Percentiles rank a stretch among this genome's conserved stretches.
Evolutionary conservation across 2,797 vertebrate species (phyloP).

Genomic region (Lycodopsis pacificus): DNA sequence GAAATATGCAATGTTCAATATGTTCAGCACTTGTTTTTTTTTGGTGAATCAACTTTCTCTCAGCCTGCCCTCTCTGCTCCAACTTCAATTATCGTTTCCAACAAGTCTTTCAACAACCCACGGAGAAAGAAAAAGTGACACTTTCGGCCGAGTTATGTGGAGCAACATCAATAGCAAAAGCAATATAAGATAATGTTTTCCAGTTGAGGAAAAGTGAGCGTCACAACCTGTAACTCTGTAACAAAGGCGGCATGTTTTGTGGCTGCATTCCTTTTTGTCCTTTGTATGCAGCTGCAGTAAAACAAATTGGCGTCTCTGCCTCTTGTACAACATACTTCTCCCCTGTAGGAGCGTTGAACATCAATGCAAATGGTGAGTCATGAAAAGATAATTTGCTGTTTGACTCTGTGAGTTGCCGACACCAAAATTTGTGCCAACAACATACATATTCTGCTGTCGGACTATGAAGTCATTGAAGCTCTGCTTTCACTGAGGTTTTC

Average conservation of each 20-base stretch:
- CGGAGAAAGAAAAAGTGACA: conserved; percentile 7
- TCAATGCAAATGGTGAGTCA: conserved; percentile 35
- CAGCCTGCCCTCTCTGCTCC: conserved; percentile 6
- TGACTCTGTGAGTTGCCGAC: conserved; percentile 27
- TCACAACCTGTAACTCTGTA: conserved; percentile 27
- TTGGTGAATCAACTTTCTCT: conserved; percentile 11
- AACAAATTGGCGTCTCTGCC: conserved; percentile 30
- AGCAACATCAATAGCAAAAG: conserved; percentile 20
- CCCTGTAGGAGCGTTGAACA: conserved; percentile 4
- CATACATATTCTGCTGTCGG: conserved; percentile 35
- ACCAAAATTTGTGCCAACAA: conserved; percentile 33
- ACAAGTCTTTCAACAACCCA: conserved; percentile 32
- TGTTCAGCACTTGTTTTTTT: conserved; percentile 13
- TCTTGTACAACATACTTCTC: conserved; percentile 21
- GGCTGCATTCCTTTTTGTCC: conserved; percentile 1
- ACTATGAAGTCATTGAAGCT: conserved; percentile 16
- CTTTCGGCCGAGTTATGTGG: conserved; percentile 19
- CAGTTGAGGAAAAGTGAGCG: conserved; percentile 26
- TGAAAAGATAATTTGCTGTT: conserved; percentile 44
- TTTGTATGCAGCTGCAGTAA: conserved; percentile 27
- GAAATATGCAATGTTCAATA: not conserved
- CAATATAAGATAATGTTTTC: not conserved
- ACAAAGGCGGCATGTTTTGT: conserved; percentile 26
- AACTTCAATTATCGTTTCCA: conserved; percentile 23
- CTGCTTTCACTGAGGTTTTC: not conserved